A percentile compares a stretch with the other conserved stretches of the same genome.
Evolutionary conservation across 2,888 invertebrate genomes (phyloP).

Genomic region (Athalia rosae): DNA sequence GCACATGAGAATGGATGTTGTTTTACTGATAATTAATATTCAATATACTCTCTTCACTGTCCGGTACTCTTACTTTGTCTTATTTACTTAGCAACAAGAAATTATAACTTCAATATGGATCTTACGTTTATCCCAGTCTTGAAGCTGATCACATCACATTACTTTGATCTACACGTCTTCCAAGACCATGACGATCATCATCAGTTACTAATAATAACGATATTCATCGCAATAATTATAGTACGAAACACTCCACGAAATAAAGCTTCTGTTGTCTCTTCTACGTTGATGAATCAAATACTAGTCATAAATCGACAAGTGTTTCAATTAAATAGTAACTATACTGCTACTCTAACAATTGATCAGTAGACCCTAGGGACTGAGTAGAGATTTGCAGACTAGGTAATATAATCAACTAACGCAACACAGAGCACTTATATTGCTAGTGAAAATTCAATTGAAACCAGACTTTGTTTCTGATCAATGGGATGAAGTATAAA

Average conservation of each 20-base stretch:
- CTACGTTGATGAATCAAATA: neutral
- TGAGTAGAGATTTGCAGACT: constrained; percentile 1
- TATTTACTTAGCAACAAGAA: constrained; percentile 50
- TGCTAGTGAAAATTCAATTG: neutral
- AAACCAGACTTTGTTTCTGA: constrained; percentile 2
- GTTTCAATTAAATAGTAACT: constrained; percentile 38
- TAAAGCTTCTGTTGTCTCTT: neutral
- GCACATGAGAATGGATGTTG: constrained; percentile 1
- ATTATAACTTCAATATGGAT: constrained; percentile 54
- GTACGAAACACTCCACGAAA: constrained; percentile 28
- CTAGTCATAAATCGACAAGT: neutral
- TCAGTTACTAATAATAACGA: constrained; percentile 7
- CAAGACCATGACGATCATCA: constrained; percentile 36
- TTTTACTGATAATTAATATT: constrained; percentile 10
- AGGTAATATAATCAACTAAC: neutral
- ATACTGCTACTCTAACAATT: constrained; percentile 30
- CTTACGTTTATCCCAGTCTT: constrained; percentile 57
- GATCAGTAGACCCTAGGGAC: constrained; percentile 23
- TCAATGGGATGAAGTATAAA: neutral
- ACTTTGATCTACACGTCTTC: constrained; percentile 36
- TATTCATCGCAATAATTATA: constrained; percentile 21
- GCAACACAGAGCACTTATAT: neutral
- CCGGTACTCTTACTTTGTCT: constrained; percentile 56
- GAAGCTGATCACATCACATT: constrained; percentile 55
- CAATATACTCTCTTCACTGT: constrained; percentile 39